Base-by-base conservation (phyloP, 2,888 invertebrate species). In the Cantharis flavilabris region DNA sequence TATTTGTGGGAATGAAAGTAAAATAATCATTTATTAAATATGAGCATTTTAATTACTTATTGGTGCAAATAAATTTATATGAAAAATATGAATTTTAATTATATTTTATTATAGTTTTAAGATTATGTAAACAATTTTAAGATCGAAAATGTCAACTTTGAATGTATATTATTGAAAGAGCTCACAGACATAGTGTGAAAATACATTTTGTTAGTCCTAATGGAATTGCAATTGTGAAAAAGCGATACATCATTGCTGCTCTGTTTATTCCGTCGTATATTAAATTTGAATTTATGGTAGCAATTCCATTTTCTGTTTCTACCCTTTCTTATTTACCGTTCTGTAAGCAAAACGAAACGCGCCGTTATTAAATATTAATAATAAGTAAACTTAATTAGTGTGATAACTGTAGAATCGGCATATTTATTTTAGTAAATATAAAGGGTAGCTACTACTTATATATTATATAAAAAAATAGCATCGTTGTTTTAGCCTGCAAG, bases 181-280 rank as follows among this genome's bases (percentile, higher is more conserved):
- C 73, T 69, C 28, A 65, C 70, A 49, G 70, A 72, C 64, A 70
- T 23, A 20, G 70, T 65, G 65, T 33, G 75, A 75, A 75, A 75
- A 73, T 73, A 73, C 73, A 73, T 73, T 73, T 73, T 62, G 73
- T 73, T 73, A 73, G 73, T 73, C 69, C 69, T 70, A 73, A 73
- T 73, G 73, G 73, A 30, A 73, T 69, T 73, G 73, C 73, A 73
- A 69, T 73, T 73, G 73, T 62, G 69, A 73, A 69, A 73, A 73
- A 73, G 73, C 69, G 62, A 73, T 73, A 73, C 69, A 73, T 73
- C 73, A 73, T 73, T 73, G 73, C 70, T 62, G 70, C 73, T 62
- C 63, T 73, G 73, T 73, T 73, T 73, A 73, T 73, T 73, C 73
- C 73, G 73, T 69, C 73, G 73, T 75, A 75, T 75, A 75, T 75